phyloP scores from a whole-genome alignment of 2,113 vertebrate genomes.

The Dipodomys spectabilis region DNA sequence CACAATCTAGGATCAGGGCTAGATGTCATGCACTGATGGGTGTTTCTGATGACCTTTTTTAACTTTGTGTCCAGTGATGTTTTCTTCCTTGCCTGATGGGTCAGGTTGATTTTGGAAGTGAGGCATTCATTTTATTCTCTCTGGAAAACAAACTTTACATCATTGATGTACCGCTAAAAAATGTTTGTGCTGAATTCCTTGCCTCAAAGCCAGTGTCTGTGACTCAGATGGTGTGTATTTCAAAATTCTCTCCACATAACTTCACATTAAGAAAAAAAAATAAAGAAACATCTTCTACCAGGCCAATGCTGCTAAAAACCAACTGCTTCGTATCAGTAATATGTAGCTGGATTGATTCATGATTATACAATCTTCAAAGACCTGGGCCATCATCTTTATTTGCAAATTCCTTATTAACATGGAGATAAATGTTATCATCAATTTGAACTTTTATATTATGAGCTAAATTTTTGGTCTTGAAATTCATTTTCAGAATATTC shows the following conservation, averaged over 20 bases:
- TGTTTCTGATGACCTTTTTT: neutral
- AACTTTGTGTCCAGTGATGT: neutral
- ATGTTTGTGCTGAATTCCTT: slow-evolving; percentile 76
- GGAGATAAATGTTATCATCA: slow-evolving; percentile 84
- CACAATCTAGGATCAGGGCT: neutral
- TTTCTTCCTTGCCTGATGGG: neutral
- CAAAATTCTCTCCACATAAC: slow-evolving; percentile 76
- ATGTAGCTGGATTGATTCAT: slow-evolving; percentile 72
- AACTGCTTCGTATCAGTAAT: slow-evolving; percentile 73
- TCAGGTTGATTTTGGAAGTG: slow-evolving; percentile 59
- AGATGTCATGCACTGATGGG: neutral
- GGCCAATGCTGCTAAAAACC: slow-evolving; percentile 74
- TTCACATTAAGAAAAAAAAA: slow-evolving; percentile 63
- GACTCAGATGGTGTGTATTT: slow-evolving; percentile 80
- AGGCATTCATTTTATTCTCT: slow-evolving; percentile 66
- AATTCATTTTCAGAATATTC: slow-evolving; percentile 85
- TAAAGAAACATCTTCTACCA: slow-evolving; percentile 67
- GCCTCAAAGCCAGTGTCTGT: slow-evolving; percentile 66
- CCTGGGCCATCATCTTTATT: slow-evolving; percentile 84
- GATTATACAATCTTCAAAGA: slow-evolving; percentile 80
- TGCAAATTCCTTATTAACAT: slow-evolving; percentile 85
- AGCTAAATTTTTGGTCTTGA: slow-evolving; percentile 82
- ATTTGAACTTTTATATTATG: slow-evolving; percentile 83
- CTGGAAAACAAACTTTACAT: slow-evolving; percentile 79
- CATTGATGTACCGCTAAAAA: slow-evolving; percentile 73